A percentile compares a stretch with the other conserved stretches of the same genome.
phyloP scores from a whole-genome alignment of 2,888 invertebrate genomes.

The Tenthredo scrophulariae region DNA sequence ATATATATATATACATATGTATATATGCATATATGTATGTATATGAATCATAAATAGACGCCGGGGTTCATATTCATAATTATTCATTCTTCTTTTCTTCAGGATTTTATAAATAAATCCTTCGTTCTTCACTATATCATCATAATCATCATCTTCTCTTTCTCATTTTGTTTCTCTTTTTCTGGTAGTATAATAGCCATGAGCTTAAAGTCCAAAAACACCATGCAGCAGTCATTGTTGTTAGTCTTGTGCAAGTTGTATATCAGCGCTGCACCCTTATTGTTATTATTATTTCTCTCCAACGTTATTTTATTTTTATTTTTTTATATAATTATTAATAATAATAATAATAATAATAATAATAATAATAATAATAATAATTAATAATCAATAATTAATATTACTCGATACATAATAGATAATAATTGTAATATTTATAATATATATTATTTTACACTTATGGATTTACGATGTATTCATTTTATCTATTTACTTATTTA shows the following conservation, averaged over 20 bases:
- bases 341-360: not conserved
- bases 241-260: not conserved
- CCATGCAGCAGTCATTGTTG: not conserved
- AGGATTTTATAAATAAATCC: not conserved
- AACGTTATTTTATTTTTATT: not conserved
- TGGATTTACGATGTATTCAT: not conserved
- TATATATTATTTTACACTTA: slow-evolving; percentile 33
- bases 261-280: slow-evolving; percentile 6
- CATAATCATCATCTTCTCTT: not conserved
- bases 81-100: not conserved
- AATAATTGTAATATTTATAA: slow-evolving; percentile 35
- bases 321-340: not conserved
- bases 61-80: not conserved
- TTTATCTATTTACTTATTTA: not conserved
- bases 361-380: not conserved
- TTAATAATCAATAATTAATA: not conserved
- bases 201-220: not conserved
- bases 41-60: slow-evolving; percentile 18
- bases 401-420: not conserved
- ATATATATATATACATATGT: not conserved
- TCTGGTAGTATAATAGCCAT: not conserved
- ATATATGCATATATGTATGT: not conserved
- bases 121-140: not conserved
- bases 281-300: slow-evolving; percentile 3
- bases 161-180: not conserved